Evolutionary conservation across 1,140 invertebrate species (phyloP), one percentile per base, ranked within the genome.

Genomic region (Bombus superbus): DNA sequence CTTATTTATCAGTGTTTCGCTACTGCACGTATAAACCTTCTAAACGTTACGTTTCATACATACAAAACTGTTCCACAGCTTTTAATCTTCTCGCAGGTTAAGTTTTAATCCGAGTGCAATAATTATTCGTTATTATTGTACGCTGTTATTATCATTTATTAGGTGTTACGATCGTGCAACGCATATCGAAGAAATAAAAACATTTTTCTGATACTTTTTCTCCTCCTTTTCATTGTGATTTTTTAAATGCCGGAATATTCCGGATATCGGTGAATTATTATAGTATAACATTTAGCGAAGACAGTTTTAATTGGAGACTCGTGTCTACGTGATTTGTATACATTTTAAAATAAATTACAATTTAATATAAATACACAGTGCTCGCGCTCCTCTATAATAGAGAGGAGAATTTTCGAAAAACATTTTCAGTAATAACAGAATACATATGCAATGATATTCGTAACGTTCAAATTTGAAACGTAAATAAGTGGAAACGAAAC

Each of bases 381-480:
- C 32, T 2, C 32, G 28, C 1, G 6, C 3, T 53, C 11, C 22
- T 25, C 32, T 11, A 5, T 32, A 5, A 42, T 18, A 22, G 28
- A 4, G 71, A 57, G 47, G 28, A 32, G n/a, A 77, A 62, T 77
- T 47, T 42, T 40, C 57, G 11, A n/a, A 77, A 77, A 77, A 77
- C 62, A 40, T 77, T 77, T 62, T 42, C 38, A 28, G 53, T 38
- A 38, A 77, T 62, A 77, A 77, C 75, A n/a, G 32, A 77, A 62
- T 77, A 77, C 75, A 62, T 62, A 42, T 77, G 75, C 75, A 13
- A 77, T 77, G 57, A 62, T 62, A 62, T 42, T 77, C 75, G 40
- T 77, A 38, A 77, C 75, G 75, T 62, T 11, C 38, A 77, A 77
- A 77, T 77, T 77, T 62, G 28, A 62, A 77, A 77, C 75, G 75